A percentile compares a stretch with the other conserved stretches of the same genome.
Conservation (phyloP, 2,797 vertebrate genomes). For the Orientallactaga sibirica region DNA sequence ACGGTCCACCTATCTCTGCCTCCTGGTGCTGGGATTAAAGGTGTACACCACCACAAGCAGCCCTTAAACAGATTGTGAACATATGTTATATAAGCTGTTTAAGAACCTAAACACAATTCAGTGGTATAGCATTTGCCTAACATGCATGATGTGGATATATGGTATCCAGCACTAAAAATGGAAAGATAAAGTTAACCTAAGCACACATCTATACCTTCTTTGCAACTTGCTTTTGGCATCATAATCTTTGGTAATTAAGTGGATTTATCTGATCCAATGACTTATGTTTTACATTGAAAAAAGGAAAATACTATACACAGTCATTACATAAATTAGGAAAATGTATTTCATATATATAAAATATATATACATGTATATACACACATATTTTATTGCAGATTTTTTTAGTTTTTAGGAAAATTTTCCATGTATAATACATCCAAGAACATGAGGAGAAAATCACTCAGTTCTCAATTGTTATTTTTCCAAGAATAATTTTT, state of each 20-base stretch:
- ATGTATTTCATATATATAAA: no score
- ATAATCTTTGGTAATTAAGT: constrained; percentile 14
- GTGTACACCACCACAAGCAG: no score
- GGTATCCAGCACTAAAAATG: background rate
- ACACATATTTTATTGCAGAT: background rate
- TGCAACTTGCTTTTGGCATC: constrained; percentile 6
- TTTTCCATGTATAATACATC: background rate
- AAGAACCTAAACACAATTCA: background rate
- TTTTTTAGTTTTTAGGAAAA: background rate
- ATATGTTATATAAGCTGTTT: constrained; percentile 11
- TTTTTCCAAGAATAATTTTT: background rate
- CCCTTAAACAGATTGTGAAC: background rate
- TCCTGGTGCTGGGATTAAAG: no score
- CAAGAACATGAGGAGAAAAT: background rate
- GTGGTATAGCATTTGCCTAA: no score
- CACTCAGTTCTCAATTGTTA: background rate
- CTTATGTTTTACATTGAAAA: constrained; percentile 16
- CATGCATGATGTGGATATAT: background rate
- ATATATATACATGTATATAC: no score
- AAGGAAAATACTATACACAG: background rate
- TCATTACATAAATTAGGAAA: background rate
- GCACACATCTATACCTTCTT: background rate
- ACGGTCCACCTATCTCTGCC: no score
- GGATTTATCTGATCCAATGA: background rate
- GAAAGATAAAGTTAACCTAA: background rate